These are phyloP conservation scores for Leptonema lineaticorne DNA, from an alignment of 1,140 invertebrate species.

Conservation along the genomic window DNA sequence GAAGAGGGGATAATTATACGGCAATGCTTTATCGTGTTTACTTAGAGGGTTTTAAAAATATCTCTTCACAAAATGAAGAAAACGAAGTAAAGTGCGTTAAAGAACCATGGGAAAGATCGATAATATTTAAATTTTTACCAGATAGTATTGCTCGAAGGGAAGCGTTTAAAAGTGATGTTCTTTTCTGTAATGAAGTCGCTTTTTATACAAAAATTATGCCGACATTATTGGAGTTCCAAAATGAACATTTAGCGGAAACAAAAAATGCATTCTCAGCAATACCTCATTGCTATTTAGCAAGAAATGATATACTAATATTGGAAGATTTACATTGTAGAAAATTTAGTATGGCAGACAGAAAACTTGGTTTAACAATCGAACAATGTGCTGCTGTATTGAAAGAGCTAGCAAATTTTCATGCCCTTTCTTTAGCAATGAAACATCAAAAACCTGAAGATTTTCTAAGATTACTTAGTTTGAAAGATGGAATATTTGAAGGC, in stretches of 20 bases:
- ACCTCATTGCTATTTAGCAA: constrained; percentile 65
- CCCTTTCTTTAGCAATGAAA: constrained; percentile 65
- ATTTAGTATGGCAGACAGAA: constrained; percentile 68
- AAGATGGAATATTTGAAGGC: constrained; percentile 54
- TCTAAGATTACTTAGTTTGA: constrained; percentile 57
- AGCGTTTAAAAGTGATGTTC: constrained; percentile 66
- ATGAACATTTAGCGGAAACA: constrained; percentile 45
- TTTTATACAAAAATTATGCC: constrained; percentile 72
- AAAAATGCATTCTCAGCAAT: constrained; percentile 60
- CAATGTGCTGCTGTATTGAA: constrained; percentile 62
- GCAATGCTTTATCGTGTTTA: constrained; percentile 68
- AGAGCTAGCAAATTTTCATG: constrained; percentile 66
- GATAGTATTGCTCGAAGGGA: constrained; percentile 63
- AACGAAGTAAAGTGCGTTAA: constrained; percentile 43
- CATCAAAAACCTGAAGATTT: constrained; percentile 64
- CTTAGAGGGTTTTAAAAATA: constrained; percentile 56
- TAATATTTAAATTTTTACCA: constrained; percentile 71
- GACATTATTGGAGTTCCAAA: constrained; percentile 60
- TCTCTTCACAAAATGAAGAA: constrained; percentile 45
- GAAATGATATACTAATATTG: constrained; percentile 64
- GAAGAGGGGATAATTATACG: constrained; percentile 71
- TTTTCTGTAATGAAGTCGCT: constrained; percentile 70
- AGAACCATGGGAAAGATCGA: constrained; percentile 59
- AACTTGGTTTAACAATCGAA: constrained; percentile 61
- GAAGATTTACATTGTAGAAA: constrained; percentile 60